Conservation (phyloP, 2,113 vertebrate genomes). For the Eleginops maclovinus region DNA sequence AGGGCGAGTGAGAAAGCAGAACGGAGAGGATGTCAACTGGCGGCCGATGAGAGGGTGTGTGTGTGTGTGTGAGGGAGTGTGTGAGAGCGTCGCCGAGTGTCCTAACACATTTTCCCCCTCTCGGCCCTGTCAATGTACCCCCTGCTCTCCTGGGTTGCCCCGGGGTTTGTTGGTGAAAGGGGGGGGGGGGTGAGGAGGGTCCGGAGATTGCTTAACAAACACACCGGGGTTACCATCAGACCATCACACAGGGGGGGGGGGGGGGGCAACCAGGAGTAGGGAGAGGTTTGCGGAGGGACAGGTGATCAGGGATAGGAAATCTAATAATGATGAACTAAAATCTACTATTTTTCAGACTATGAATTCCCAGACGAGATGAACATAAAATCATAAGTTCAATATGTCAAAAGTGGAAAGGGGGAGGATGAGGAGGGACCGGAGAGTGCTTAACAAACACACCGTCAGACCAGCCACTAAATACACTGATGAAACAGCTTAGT, state of each 20-base stretch:
- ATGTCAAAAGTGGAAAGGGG: no score
- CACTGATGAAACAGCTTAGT: no score
- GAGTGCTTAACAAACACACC: no score
- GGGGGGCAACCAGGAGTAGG: not conserved
- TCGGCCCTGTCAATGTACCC: constrained; percentile 64
- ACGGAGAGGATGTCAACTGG: constrained; percentile 75
- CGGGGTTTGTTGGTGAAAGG: constrained; percentile 20
- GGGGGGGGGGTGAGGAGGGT: constrained; percentile 28
- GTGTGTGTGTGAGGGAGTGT: constrained; percentile 64
- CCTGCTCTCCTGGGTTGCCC: constrained; percentile 43
- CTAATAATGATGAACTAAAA: not conserved
- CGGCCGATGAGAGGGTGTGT: constrained; percentile 75
- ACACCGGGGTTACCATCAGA: constrained; percentile 15
- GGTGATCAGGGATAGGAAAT: not conserved
- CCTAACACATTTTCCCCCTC: constrained; percentile 73
- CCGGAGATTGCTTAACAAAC: constrained; percentile 35
- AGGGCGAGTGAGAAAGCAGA: constrained; percentile 69
- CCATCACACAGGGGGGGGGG: constrained; percentile 2
- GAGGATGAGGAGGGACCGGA: no score
- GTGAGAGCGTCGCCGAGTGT: constrained; percentile 62
- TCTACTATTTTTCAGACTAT: no score
- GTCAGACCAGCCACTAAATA: no score
- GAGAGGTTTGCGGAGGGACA: no score
- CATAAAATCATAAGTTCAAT: not conserved
- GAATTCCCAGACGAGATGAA: no score